A percentile compares a stretch with the other conserved stretches of the same genome.
Conservation (phyloP, 1,140 invertebrate genomes). For the Brachionus rotundiformis region DNA sequence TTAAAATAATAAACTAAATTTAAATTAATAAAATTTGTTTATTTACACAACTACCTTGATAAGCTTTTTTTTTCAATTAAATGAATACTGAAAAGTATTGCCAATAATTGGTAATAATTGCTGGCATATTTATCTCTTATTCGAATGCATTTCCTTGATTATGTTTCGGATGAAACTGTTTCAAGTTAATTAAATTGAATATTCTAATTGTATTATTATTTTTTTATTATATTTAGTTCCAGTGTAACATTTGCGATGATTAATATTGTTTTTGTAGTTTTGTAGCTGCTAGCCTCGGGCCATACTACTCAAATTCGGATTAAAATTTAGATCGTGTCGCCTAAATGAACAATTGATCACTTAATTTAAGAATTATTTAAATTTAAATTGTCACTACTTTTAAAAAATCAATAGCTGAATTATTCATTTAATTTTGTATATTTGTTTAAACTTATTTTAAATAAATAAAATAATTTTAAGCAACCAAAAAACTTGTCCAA, state of each 20-base stretch:
- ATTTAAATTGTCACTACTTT: neutral
- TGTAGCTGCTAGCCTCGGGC: neutral
- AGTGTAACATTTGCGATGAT: neutral
- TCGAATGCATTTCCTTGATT: neutral
- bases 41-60: neutral
- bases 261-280: neutral
- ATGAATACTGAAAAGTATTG: slow-evolving; percentile 8
- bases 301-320: neutral
- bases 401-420: neutral
- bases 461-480: neutral
- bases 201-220: too few relatives aligned
- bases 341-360: neutral
- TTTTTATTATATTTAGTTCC: neutral
- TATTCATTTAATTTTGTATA: neutral
- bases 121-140: neutral
- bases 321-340: neutral
- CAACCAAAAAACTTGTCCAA: neutral
- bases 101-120: neutral
- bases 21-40: neutral
- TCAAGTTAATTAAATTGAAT: neutral
- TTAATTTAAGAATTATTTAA: neutral
- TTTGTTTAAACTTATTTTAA: neutral
- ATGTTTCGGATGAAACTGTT: neutral
- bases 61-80: neutral
- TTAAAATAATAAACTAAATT: neutral